Evolutionary conservation across 2,888 invertebrate genomes (phyloP).

Genomic region (Watsonalla cultraria): DNA sequence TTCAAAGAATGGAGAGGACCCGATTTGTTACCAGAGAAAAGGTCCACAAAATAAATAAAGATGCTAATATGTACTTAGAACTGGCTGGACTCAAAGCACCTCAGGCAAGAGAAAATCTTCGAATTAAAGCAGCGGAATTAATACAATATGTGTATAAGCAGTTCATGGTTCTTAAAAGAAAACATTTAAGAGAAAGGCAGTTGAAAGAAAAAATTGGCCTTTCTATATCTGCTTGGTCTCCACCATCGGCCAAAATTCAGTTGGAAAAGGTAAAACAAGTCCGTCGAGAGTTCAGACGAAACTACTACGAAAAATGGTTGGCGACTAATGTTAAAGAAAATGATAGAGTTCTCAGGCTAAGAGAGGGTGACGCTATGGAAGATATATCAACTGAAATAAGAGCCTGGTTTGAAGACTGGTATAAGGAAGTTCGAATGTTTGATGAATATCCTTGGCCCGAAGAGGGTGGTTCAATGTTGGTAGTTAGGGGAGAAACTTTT

Average conservation of each 20-base stretch:
- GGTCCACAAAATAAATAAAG: constrained; percentile 46
- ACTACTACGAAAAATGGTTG: constrained; percentile 64
- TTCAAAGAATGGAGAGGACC: constrained; percentile 67
- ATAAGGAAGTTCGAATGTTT: constrained; percentile 76
- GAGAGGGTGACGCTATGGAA: constrained; percentile 82
- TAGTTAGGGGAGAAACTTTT: constrained; percentile 78
- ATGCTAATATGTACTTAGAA: constrained; percentile 54
- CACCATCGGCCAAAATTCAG: constrained; percentile 62
- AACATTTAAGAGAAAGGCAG: constrained; percentile 52
- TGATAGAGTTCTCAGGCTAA: constrained; percentile 63
- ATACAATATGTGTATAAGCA: constrained; percentile 60
- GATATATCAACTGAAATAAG: constrained; percentile 87
- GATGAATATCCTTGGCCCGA: constrained; percentile 86
- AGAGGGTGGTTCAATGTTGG: constrained; percentile 83
- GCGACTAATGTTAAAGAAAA: constrained; percentile 69
- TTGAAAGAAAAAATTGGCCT: constrained; percentile 75
- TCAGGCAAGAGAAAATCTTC: constrained; percentile 32
- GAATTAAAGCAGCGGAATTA: constrained; percentile 39
- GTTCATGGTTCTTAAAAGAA: constrained; percentile 57
- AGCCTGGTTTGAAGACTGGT: constrained; percentile 85
- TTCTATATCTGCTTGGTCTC: constrained; percentile 71
- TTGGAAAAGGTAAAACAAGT: constrained; percentile 65
- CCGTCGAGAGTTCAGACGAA: constrained; percentile 63
- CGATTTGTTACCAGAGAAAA: constrained; percentile 32
- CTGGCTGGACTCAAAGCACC: constrained; percentile 59